Conservation (phyloP, 2,888 invertebrate genomes). For the Caenorhabditis sinica region DNA sequence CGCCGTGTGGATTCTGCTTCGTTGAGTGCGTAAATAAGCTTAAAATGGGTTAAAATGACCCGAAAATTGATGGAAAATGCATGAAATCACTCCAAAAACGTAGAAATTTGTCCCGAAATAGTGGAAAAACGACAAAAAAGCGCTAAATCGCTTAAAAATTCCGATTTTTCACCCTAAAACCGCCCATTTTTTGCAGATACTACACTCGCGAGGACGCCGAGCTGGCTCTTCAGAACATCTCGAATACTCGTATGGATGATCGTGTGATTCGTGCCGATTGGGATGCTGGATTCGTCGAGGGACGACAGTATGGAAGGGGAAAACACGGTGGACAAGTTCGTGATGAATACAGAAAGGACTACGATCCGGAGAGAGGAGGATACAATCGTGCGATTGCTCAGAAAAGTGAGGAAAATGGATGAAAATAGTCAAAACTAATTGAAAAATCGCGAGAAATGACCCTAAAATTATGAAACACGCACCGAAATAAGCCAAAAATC, state of each 20-base stretch:
- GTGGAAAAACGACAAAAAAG: not conserved
- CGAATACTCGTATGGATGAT: conserved; percentile 91
- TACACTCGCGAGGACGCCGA: conserved; percentile 86
- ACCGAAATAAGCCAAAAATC: not conserved
- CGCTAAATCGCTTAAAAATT: not conserved
- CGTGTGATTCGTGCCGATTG: conserved; percentile 97
- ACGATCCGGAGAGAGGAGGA: conserved; percentile 96
- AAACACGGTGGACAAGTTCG: conserved; percentile 98
- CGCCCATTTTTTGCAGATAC: conserved; percentile 83
- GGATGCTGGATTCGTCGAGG: conserved; percentile 99
- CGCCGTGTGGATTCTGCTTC: conserved; percentile 99
- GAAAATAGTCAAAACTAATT: no score
- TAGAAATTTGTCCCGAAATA: not conserved
- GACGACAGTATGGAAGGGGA: conserved; percentile 97
- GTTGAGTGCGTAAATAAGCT: conserved; percentile 89
- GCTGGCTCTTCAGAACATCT: conserved; percentile 89
- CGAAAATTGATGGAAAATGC: no score
- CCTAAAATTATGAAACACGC: not conserved
- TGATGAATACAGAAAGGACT: conserved; percentile 98
- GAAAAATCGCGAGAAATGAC: not conserved
- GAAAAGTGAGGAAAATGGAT: conserved; percentile 53
- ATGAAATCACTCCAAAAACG: not conserved
- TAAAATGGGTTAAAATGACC: not conserved
- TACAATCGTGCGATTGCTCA: conserved; percentile 87
- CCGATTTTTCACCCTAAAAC: not conserved